These are phyloP conservation scores for Asarcornis scutulata DNA, from an alignment of 2,113 vertebrate genomes.

Conservation along the genomic window DNA sequence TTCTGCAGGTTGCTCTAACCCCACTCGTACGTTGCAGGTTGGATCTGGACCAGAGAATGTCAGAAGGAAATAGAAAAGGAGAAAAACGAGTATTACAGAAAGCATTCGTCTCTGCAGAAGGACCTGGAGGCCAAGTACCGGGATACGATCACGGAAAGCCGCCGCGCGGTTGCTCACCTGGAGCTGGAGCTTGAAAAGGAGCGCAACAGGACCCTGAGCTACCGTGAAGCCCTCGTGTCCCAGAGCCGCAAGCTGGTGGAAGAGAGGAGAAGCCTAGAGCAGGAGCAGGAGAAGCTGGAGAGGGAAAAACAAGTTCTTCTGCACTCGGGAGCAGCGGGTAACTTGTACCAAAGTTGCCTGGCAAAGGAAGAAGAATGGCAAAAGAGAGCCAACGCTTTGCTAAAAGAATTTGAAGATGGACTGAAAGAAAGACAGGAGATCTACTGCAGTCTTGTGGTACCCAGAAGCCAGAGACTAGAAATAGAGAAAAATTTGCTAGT, in stretches of 20 bases:
- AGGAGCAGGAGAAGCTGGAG: conserved; percentile 82
- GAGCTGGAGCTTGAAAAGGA: conserved; percentile 95
- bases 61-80: conserved; percentile 88
- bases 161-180: conserved; percentile 81
- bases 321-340: conserved; percentile 75
- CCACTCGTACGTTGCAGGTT: conserved; percentile 78
- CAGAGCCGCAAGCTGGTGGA: conserved; percentile 89
- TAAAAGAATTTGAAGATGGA: conserved; percentile 84
- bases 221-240: conserved; percentile 85
- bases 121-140: conserved; percentile 88
- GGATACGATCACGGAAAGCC: conserved; percentile 85
- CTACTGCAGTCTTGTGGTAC: conserved; percentile 88
- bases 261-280: conserved; percentile 85
- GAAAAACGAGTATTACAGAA: conserved; percentile 78
- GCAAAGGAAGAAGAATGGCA: conserved; percentile 84
- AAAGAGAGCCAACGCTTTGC: conserved; percentile 73
- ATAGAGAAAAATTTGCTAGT: conserved; percentile 90
- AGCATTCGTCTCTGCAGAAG: conserved; percentile 75
- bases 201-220: conserved; percentile 86
- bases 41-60: conserved; percentile 96
- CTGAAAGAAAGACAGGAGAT: conserved; percentile 89
- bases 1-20: background rate
- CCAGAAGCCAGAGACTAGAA: conserved; percentile 81
- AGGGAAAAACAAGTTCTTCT: conserved; percentile 79
- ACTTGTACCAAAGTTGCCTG: conserved; percentile 79